These are phyloP conservation scores for Ceriagrion tenellum DNA, from an alignment of 2,888 invertebrate species.

Conservation along the genomic window DNA sequence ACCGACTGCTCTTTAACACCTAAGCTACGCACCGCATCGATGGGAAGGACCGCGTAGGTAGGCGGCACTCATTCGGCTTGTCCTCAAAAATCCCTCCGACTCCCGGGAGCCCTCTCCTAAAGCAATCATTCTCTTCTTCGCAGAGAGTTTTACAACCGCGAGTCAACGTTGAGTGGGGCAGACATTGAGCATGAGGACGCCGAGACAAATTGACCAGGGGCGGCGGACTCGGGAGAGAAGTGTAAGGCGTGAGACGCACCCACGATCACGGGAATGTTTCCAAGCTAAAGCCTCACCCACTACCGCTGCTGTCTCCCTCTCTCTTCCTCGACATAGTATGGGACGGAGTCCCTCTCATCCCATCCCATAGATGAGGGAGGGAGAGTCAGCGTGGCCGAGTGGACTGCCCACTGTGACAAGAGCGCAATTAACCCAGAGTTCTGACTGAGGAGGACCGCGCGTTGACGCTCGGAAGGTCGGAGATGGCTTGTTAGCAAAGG, in stretches of 20 bases:
- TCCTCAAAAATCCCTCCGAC: background rate
- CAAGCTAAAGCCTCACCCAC: background rate
- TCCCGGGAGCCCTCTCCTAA: background rate
- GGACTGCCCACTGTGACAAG: constrained; percentile 23
- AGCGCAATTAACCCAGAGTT: background rate
- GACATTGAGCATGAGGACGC: background rate
- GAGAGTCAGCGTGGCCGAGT: background rate
- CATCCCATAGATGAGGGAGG: too few relatives aligned
- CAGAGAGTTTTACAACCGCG: background rate
- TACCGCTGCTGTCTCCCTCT: background rate
- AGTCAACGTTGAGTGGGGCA: background rate
- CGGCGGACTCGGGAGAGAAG: background rate
- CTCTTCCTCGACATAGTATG: background rate
- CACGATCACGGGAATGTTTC: background rate
- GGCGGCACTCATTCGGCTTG: background rate
- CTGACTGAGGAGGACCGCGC: background rate
- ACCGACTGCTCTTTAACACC: too few relatives aligned
- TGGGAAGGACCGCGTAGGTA: background rate
- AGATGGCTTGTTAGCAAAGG: background rate
- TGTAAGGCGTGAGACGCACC: background rate
- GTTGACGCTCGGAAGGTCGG: background rate
- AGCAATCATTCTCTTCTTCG: background rate
- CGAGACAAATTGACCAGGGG: background rate
- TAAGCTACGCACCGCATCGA: background rate
- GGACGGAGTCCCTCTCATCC: background rate